A percentile compares a stretch with the other conserved stretches of the same genome.
These are phyloP conservation scores for Gymnosoma rotundatum DNA, from an alignment of 2,888 invertebrate genomes.

Conservation along the genomic window DNA sequence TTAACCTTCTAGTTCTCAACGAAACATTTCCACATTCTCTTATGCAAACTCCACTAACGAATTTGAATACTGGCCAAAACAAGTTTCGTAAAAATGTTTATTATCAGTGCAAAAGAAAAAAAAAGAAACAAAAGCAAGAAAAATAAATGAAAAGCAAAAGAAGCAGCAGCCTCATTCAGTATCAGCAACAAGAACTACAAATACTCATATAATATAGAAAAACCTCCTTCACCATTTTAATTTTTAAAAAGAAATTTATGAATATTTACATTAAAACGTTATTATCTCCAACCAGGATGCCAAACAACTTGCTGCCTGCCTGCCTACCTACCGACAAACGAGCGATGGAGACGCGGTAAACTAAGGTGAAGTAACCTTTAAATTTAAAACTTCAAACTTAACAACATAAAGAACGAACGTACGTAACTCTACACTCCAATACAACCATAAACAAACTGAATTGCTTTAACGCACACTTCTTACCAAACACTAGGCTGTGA, in stretches of 20 bases:
- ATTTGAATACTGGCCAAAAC: conserved; percentile 46
- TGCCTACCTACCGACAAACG: conserved; percentile 63
- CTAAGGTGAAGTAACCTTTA: conserved; percentile 71
- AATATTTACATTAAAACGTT: conserved; percentile 71
- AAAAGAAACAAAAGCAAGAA: conserved; percentile 23
- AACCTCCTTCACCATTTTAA: conserved; percentile 71
- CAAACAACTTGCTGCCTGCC: conserved; percentile 66
- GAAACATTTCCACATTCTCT: conserved; percentile 45
- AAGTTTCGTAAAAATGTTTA: conserved; percentile 67
- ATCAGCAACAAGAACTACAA: conserved; percentile 41
- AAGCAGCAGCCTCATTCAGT: conserved; percentile 34
- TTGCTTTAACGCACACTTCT: not conserved
- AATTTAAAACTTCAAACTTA: conserved; percentile 70
- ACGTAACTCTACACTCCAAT: conserved; percentile 30
- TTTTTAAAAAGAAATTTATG: conserved; percentile 71
- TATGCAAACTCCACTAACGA: conserved; percentile 40
- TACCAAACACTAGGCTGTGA: not conserved
- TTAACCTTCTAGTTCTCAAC: conserved; percentile 24
- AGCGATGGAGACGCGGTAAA: conserved; percentile 67
- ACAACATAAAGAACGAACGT: conserved; percentile 69
- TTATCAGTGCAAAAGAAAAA: conserved; percentile 56
- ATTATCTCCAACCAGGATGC: conserved; percentile 68
- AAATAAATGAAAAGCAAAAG: conserved; percentile 22
- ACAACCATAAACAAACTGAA: not conserved
- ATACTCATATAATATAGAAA: conserved; percentile 47